phyloP scores from a whole-genome alignment of 2,113 vertebrate genomes.

The Hemiscyllium ocellatum region DNA sequence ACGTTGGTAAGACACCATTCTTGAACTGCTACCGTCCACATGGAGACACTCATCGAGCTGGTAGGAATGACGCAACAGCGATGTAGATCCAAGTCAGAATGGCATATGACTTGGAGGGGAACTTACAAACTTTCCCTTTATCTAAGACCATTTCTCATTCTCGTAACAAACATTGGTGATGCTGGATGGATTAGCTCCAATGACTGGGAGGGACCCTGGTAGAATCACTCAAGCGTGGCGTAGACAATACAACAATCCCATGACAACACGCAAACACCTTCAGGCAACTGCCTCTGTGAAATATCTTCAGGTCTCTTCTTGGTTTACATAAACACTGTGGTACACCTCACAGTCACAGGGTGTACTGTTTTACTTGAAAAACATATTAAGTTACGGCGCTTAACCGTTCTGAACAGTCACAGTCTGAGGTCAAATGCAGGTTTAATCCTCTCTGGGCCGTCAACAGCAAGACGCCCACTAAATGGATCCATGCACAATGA shows the following conservation, averaged over 20 bases:
- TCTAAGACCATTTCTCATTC: not conserved
- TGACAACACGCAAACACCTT: not conserved
- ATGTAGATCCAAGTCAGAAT: not conserved
- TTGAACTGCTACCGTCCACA: not conserved
- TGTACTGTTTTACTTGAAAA: too few species aligned
- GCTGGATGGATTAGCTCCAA: not conserved
- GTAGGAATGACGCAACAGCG: not conserved
- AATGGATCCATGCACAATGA: too few species aligned
- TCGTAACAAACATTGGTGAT: not conserved
- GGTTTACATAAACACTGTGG: not conserved
- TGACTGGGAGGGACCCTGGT: not conserved
- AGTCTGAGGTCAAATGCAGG: not conserved
- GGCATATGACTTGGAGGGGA: not conserved
- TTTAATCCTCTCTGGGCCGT: not conserved
- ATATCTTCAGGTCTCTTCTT: not conserved
- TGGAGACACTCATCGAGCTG: not conserved
- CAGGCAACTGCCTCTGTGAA: not conserved
- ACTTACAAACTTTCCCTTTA: not conserved
- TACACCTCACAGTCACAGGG: not conserved
- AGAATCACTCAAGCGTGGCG: not conserved
- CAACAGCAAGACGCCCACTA: too few species aligned
- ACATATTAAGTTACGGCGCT: too few species aligned
- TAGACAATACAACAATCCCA: not conserved
- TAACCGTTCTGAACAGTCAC: not conserved
- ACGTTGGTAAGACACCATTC: not conserved